These are phyloP conservation scores for Nebria salina DNA, from an alignment of 2,888 invertebrate species.

Conservation along the genomic window DNA sequence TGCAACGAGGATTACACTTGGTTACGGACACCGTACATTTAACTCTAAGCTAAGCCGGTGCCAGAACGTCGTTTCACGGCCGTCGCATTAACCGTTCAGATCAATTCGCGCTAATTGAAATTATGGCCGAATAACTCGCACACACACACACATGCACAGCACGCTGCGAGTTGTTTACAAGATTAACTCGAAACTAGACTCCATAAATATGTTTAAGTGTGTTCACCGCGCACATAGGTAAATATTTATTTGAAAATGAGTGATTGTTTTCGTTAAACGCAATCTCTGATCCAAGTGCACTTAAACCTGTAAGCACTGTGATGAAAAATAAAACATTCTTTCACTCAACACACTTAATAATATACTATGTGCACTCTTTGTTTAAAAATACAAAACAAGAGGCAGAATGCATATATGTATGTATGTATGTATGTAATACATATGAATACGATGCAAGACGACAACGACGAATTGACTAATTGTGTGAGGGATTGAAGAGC, in stretches of 20 bases:
- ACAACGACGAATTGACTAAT: background rate
- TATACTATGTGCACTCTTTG: too few relatives aligned
- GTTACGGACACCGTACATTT: slow-evolving; percentile 41
- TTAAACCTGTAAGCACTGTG: slow-evolving; percentile 24
- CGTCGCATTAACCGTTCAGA: slow-evolving; percentile 22
- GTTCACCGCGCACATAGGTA: slow-evolving; percentile 21
- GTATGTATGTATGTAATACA: background rate
- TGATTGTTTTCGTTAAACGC: slow-evolving; percentile 46
- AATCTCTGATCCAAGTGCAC: slow-evolving; percentile 44
- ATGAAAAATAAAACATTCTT: slow-evolving; percentile 34
- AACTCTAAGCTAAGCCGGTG: slow-evolving; percentile 37
- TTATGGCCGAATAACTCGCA: slow-evolving; percentile 24
- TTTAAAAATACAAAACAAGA: too few relatives aligned
- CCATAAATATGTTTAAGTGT: background rate
- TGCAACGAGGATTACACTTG: slow-evolving; percentile 20
- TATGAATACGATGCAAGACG: background rate
- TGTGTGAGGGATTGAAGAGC: slow-evolving; percentile 2
- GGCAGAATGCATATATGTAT: background rate
- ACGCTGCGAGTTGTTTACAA: background rate
- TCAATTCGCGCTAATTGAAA: slow-evolving; percentile 45
- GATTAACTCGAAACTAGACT: background rate
- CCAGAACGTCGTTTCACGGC: slow-evolving; percentile 4
- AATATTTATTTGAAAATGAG: slow-evolving; percentile 46
- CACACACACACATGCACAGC: slow-evolving; percentile 2
- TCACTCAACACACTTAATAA: background rate